Base-by-base conservation (phyloP, 2,888 invertebrate species). In the Volucella bombylans region DNA sequence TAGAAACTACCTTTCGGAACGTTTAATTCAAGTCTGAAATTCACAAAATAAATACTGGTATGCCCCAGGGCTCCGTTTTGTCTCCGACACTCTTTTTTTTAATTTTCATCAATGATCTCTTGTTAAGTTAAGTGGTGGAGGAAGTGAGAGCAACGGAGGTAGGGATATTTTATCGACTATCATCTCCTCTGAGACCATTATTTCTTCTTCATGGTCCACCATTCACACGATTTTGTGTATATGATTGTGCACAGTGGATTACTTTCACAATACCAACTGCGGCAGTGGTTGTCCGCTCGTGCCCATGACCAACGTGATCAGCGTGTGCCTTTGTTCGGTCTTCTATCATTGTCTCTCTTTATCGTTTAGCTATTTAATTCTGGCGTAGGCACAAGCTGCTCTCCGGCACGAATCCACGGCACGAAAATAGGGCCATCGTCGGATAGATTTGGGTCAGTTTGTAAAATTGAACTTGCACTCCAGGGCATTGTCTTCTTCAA, bases 391-490 rank as follows among this genome's bases (percentile, higher is more conserved):
- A 99, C 97, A 55, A 99, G 92, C 90, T 99, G 99, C 90, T 99
- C 99, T 0, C 99, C 99, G 0, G 99, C 99, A 87, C 99, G 93
- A 88, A 98, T 96, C 99, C 99, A 99, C 79, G n/a, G n/a, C n/a
- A n/a, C n/a, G n/a, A 99, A 93, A 86, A 99, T 99, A 18, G 99
- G 99, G 0, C 99, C 99, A 90, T 99, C 99, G 92, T 99, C 98
- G 14, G 98, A 98, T 89, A 97, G 96, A 86, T 95, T 95, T 0
- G 98, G 96, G 89, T 95, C 95, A 94, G 97, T 97, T 89, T 96
- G 95, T 49, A 97, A 94, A 1, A 96, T 95, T 0, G 98, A 97
- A 92, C 97, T 93, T 0, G 95, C 94, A n/a, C 99, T 98, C 99
- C 99, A 99, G 0, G 99, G 99, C 98, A 99, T 98, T 41, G 98